Evolutionary conservation across 2,888 invertebrate genomes (phyloP).

Genomic region (Hypselothyrea guttata): DNA sequence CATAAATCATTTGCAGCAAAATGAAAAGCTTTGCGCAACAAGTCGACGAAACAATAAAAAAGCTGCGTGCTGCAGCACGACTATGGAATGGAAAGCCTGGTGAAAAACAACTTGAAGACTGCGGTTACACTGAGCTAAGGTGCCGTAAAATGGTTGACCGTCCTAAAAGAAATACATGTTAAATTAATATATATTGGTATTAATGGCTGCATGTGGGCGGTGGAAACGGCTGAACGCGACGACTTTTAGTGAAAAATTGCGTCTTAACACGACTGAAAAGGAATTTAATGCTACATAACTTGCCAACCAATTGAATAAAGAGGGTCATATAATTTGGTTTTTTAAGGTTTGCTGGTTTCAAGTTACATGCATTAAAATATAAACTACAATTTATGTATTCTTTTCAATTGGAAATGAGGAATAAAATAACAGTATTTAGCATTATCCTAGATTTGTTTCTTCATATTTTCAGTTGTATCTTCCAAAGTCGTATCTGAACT

Average conservation of each 20-base stretch:
- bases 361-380: too few species aligned
- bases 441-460: too few species aligned
- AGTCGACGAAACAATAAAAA: conserved; percentile 73
- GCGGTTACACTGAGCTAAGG: conserved; percentile 28
- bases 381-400: too few species aligned
- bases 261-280: conserved; percentile 8
- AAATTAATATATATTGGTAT: conserved; percentile 72
- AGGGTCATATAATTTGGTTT: conserved; percentile 3
- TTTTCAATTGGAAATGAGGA: too few species aligned
- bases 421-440: too few species aligned
- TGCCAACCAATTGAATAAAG: conserved; percentile 18
- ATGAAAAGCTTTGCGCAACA: conserved; percentile 74
- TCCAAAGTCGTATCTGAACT: too few species aligned
- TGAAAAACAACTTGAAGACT: neutral
- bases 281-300: conserved; percentile 8
- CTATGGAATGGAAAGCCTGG: neutral
- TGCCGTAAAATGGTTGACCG: conserved; percentile 53
- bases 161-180: conserved; percentile 63
- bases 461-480: too few species aligned
- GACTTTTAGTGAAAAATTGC: conserved; percentile 13
- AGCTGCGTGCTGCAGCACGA: conserved; percentile 7
- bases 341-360: too few species aligned
- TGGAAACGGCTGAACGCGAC: neutral
- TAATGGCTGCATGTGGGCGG: conserved; percentile 47
- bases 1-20: conserved; percentile 71